These are phyloP conservation scores for Nycticebus coucang DNA, from an alignment of 2,113 vertebrate genomes.

Conservation along the genomic window DNA sequence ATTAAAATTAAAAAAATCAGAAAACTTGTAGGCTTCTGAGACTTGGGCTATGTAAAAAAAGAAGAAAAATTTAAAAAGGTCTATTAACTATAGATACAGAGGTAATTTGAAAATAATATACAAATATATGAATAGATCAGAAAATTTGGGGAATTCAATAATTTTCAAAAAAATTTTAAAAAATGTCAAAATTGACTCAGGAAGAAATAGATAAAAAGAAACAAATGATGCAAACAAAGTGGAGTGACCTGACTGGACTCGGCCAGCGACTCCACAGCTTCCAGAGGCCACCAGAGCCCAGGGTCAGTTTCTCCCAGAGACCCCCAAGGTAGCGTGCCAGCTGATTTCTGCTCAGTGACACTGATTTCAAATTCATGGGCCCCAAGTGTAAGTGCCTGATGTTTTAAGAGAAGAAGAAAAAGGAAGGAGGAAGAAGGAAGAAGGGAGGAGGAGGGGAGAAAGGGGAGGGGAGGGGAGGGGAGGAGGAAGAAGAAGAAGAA, in stretches of 20 bases:
- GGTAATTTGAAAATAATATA: neutral
- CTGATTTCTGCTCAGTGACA: neutral
- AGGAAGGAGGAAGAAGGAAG: too few relatives aligned
- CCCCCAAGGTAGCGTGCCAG: neutral
- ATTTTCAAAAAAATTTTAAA: conserved; percentile 12
- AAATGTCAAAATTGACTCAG: neutral
- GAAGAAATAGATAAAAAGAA: neutral
- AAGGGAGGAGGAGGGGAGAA: too few relatives aligned
- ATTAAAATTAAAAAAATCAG: neutral
- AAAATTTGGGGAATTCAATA: neutral
- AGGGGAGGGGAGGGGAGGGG: accelerated
- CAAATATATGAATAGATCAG: neutral
- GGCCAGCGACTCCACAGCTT: neutral
- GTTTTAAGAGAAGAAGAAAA: neutral
- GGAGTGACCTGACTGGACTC: neutral
- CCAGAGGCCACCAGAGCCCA: neutral
- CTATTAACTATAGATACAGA: neutral
- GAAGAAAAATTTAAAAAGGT: neutral
- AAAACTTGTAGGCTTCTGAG: neutral
- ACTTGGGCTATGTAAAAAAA: too few relatives aligned
- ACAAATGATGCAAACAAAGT: neutral
- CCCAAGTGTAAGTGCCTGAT: neutral
- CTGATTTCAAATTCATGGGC: neutral
- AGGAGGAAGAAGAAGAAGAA: neutral
- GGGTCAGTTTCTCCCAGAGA: neutral